Evolutionary conservation across 2,888 invertebrate species (phyloP), one percentile per base, ranked within the genome.

Genomic region (Seladonia tumulorum): DNA sequence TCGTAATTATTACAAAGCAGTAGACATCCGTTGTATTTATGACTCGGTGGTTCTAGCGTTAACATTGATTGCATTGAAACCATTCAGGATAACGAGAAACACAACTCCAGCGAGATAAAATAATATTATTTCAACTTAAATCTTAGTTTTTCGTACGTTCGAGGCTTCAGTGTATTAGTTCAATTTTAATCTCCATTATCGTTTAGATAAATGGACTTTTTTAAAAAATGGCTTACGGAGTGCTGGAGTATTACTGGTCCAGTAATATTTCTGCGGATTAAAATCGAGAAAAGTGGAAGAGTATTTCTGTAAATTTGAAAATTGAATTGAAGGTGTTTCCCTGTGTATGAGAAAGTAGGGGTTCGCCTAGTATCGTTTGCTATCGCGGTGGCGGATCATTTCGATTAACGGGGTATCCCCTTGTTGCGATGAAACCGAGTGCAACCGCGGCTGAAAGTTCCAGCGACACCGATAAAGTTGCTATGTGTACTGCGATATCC

Each of bases 401-500:
- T 76, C 60, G 82, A 77, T 72, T 63, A 47, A 47, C 71, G 16
- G 16, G 60, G 45, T 42, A 53, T n/a, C 57, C 42, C 45, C 25
- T 25, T n/a, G 39, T 80, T 70, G 53, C 82, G 68, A 81, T 82
- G 76, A 53, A 76, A 76, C 35, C 53, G 42, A 22, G 22, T 74
- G 63, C 71, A 68, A 49, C 72, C 60, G 7, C 2, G 70, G 57
- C 35, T 63, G 79, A 81, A 77, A 82, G 78, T 81, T 85, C 63
- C 66, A 82, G 82, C 86, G 83, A 83, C 84, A 81, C 71, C 83
- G 91, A 89, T 91, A 90, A 85, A 88, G 89, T 92, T 90, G 89
- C 91, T 92, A 90, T 92, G 90, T 92, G 80, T 89, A 90, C 90
- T 90, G 82, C 89, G 92, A 92, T 91, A 91, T 88, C 87, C 81